Base-by-base conservation (phyloP, 1,140 invertebrate genomes). In the Cephus cinctus region DNA sequence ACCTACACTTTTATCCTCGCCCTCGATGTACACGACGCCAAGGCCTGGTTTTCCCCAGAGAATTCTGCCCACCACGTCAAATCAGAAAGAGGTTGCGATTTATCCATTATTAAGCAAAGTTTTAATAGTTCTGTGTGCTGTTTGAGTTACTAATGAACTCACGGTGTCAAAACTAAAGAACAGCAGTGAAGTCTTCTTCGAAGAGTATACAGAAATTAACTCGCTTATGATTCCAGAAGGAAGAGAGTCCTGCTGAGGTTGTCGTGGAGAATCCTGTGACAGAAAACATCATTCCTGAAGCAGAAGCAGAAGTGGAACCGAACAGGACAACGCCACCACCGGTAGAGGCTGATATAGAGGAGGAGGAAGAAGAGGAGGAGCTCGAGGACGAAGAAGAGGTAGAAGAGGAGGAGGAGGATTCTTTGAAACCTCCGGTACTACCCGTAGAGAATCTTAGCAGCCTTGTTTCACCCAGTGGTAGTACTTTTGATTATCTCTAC, bases 401-500 rank as follows among this genome's bases (percentile, higher is more conserved):
- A 25, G 47, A 61, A 19, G 67, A 73, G 11, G 67, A 73, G 27
- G 57, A 59, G 8, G 67, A 67, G 6, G 67, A 71, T 39, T 65
- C 64, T 35, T 56, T 75, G n/a, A 73, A 74, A 35, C 63, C 66
- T 4, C 59, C 69, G 21, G 61, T 62, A 40, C 58, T 75, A 19
- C 65, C 63, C 14, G 55, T 54, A 32, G 71, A 76, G 30, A 73
- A 74, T 49, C 52, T 76, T 25, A 73, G 68, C 39, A 75, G 70
- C 53, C 54, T 76, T 9, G 73, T 73, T 11, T 65, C 74, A 5
- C 63, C 73, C 3, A 68, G 71, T 41, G 71, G 71, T 27, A 75
- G 73, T 44, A 85, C 88, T 2, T 91, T 90, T 67, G 88, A 92
- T 77, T 92, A 92, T 74, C 71, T 92, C 25, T 94, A 93, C 70